A percentile compares a stretch with the other conserved stretches of the same genome.
Conservation (phyloP, 2,113 vertebrate species). For the Turdus rufiventris region DNA sequence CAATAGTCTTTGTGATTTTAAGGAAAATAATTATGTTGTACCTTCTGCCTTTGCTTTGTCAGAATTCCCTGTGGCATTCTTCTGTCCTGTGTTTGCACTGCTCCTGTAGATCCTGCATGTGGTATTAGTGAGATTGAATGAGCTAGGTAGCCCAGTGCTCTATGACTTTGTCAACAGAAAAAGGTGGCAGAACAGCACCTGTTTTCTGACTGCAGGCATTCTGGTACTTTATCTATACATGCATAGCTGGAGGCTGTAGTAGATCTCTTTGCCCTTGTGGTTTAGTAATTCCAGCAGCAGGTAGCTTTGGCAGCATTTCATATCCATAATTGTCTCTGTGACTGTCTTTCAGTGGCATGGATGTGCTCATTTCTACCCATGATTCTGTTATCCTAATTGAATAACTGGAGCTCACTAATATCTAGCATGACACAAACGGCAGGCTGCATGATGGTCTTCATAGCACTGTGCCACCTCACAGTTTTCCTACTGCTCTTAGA, state of each 20-base stretch:
- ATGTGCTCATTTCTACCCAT: neutral
- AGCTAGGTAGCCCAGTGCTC: neutral
- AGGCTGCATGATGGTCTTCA: neutral
- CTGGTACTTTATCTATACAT: neutral
- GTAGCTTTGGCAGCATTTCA: neutral
- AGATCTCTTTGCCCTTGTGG: neutral
- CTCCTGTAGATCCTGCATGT: neutral
- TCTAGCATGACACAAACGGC: neutral
- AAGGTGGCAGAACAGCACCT: neutral
- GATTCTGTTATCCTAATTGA: neutral
- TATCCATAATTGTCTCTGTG: accelerated
- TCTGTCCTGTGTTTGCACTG: neutral
- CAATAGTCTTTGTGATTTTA: neutral
- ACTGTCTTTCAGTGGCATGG: neutral
- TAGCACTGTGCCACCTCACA: neutral
- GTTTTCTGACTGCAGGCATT: neutral
- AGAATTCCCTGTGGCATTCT: neutral
- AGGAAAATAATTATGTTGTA: neutral
- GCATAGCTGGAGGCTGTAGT: neutral
- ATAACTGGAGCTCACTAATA: neutral
- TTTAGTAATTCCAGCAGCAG: neutral
- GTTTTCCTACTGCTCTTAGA: neutral
- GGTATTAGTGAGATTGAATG: neutral
- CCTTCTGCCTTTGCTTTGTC: neutral
- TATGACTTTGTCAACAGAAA: neutral